These are phyloP conservation scores for Sarcophaga subvicina DNA, from an alignment of 2,888 invertebrate genomes.

Conservation along the genomic window DNA sequence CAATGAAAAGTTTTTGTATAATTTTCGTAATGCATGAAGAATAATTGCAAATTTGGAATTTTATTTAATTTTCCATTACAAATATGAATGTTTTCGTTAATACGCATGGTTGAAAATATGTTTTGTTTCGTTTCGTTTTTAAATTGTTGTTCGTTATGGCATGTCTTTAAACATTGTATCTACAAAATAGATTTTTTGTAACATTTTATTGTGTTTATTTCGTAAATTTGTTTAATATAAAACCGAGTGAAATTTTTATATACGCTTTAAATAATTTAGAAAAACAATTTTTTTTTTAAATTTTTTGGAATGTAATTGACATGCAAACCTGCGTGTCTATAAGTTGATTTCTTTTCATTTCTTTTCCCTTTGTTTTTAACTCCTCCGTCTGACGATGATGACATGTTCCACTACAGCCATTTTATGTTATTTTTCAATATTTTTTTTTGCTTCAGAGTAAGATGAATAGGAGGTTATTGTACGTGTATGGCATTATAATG, in stretches of 20 bases:
- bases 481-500: constrained; percentile 56
- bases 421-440: constrained; percentile 47
- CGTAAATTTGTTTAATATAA: background rate
- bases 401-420: constrained; percentile 60
- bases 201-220: constrained; percentile 13
- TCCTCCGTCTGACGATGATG: constrained; percentile 28
- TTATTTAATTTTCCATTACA: background rate
- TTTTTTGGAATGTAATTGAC: constrained; percentile 19
- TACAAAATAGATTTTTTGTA: constrained; percentile 3
- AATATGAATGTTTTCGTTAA: constrained; percentile 14
- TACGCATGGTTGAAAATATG: constrained; percentile 42
- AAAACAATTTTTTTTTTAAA: background rate
- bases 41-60: constrained; percentile 33
- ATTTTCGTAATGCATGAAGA: constrained; percentile 45
- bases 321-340: constrained; percentile 47
- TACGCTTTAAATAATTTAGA: constrained; percentile 11
- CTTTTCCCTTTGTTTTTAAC: constrained; percentile 20
- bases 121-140: background rate
- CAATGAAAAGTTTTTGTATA: background rate
- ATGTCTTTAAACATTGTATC: background rate
- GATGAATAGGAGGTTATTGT: constrained; percentile 37
- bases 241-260: background rate
- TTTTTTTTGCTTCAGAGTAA: constrained; percentile 16
- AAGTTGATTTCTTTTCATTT: constrained; percentile 2
- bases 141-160: background rate